phyloP scores from a whole-genome alignment of 2,113 vertebrate genomes.

The Colinus virginianus region DNA sequence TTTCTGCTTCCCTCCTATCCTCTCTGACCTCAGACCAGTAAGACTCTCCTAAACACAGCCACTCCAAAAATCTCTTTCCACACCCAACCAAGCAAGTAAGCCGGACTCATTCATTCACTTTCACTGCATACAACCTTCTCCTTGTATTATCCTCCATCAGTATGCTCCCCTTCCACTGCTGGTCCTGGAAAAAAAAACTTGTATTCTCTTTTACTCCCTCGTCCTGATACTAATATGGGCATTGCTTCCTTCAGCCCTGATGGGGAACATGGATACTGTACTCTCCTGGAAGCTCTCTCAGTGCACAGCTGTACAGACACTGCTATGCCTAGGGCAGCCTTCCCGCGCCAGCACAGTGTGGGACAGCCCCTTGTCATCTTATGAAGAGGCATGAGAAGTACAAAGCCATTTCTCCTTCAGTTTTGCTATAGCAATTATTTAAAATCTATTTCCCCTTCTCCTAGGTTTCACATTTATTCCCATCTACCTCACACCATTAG shows the following conservation, averaged over 20 bases:
- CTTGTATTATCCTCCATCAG: not conserved
- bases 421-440: not conserved
- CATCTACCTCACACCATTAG: not conserved
- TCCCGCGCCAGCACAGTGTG: accelerated
- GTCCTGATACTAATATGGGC: no score
- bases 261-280: accelerated
- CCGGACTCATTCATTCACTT: not conserved
- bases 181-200: not conserved
- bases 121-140: no score
- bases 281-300: not conserved
- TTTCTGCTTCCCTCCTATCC: not conserved
- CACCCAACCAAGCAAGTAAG: not conserved
- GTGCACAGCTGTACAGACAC: accelerated
- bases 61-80: not conserved
- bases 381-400: not conserved
- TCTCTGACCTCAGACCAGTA: not conserved
- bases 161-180: not conserved
- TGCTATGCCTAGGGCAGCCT: not conserved
- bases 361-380: not conserved
- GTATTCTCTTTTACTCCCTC: not conserved
- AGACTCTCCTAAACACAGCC: not conserved
- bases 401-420: not conserved
- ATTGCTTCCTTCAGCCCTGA: not conserved
- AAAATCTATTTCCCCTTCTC: not conserved
- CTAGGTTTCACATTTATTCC: not conserved